Conservation (phyloP, 2,888 invertebrate genomes). For the Drosophila phalerata region DNA sequence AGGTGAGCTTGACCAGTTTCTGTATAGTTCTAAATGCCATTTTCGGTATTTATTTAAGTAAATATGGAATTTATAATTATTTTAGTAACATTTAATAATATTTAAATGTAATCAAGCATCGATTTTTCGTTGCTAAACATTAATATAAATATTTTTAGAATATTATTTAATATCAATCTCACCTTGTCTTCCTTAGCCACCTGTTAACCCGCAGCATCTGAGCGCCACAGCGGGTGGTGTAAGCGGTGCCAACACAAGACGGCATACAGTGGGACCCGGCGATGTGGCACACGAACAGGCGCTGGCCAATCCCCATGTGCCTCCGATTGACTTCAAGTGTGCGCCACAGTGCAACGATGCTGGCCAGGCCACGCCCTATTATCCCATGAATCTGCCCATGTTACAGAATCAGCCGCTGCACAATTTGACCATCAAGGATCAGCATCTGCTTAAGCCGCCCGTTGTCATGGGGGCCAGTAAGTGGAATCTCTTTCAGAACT, state of each 20-base stretch:
- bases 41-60: too few species aligned
- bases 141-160: too few species aligned
- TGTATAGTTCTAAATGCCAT: not conserved
- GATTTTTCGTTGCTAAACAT: too few species aligned
- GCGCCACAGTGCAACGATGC: constrained; percentile 72
- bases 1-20: constrained; percentile 66
- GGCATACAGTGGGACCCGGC: constrained; percentile 97
- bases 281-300: constrained; percentile 94
- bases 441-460: constrained; percentile 97
- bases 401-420: constrained; percentile 93
- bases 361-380: constrained; percentile 87
- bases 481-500: constrained; percentile 59
- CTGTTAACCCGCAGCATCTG: constrained; percentile 79
- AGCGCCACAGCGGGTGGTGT: constrained; percentile 65
- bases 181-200: constrained; percentile 34
- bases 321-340: constrained; percentile 84
- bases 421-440: constrained; percentile 96
- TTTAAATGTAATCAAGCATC: too few species aligned
- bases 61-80: too few species aligned
- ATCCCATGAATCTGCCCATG: constrained; percentile 93
- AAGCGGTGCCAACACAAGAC: constrained; percentile 88
- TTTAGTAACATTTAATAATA: too few species aligned
- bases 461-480: constrained; percentile 93
- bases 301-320: constrained; percentile 85
- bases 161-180: not conserved